A percentile compares a stretch with the other conserved stretches of the same genome.
phyloP scores from a whole-genome alignment of 2,888 invertebrate species.

The Cistogaster globosa region DNA sequence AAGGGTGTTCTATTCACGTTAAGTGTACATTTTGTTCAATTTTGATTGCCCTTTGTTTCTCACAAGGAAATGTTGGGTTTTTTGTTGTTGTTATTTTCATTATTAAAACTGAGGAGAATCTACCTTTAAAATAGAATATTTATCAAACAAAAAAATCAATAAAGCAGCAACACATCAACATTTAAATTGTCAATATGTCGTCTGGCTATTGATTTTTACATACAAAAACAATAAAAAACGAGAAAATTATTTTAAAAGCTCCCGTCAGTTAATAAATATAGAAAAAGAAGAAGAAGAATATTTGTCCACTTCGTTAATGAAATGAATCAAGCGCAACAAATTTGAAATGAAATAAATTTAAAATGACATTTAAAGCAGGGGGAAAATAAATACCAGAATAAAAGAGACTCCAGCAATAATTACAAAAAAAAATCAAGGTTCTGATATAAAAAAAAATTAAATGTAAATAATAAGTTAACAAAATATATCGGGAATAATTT shows the following conservation, averaged over 20 bases:
- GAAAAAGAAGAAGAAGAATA: background rate
- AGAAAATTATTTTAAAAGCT: conserved; percentile 18
- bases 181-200: conserved; percentile 51
- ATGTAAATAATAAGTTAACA: too few species aligned
- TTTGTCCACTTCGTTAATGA: conserved; percentile 30
- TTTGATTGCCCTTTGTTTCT: conserved; percentile 55
- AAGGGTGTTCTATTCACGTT: conserved; percentile 63
- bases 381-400: background rate
- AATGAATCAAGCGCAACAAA: conserved; percentile 50
- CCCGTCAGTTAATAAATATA: conserved; percentile 3
- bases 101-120: conserved; percentile 10
- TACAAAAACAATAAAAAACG: conserved; percentile 5
- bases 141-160: background rate
- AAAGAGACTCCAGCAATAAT: too few species aligned
- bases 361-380: background rate
- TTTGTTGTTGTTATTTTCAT: conserved; percentile 9
- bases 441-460: too few species aligned
- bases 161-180: conserved; percentile 38
- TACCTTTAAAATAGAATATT: conserved; percentile 25
- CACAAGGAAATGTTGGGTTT: conserved; percentile 6
- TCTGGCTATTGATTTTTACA: conserved; percentile 51
- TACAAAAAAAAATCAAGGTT: too few species aligned
- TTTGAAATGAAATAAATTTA: conserved; percentile 4
- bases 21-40: conserved; percentile 44
- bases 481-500: too few species aligned